phyloP scores from a whole-genome alignment of 1,140 invertebrate genomes.

The Penaeus indicus region DNA sequence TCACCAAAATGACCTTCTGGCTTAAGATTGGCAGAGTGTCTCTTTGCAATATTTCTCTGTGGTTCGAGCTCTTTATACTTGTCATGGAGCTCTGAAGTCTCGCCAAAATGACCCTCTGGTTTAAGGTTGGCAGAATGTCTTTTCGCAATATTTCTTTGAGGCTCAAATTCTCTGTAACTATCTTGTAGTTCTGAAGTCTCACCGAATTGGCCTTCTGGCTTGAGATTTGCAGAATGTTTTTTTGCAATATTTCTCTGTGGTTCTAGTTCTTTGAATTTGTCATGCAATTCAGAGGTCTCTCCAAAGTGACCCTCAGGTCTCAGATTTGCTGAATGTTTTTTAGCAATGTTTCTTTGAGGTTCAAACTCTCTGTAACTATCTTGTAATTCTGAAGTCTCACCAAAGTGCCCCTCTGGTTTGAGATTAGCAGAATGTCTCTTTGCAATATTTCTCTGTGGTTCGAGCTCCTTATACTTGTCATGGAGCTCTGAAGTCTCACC shows the following conservation, averaged over 20 bases:
- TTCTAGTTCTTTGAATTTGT: conserved; percentile 23
- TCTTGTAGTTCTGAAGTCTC: conserved; percentile 50
- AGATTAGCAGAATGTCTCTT: conserved; percentile 34
- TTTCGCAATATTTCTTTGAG: conserved; percentile 26
- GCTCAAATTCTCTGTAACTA: background rate
- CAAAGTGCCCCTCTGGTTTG: conserved; percentile 39
- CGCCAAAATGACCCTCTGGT: conserved; percentile 18
- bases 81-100: conserved; percentile 24
- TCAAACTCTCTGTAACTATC: conserved; percentile 26
- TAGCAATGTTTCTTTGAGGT: conserved; percentile 35
- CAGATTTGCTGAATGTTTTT: conserved; percentile 13
- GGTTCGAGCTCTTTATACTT: background rate
- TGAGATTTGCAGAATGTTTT: conserved; percentile 36
- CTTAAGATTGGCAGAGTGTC: background rate
- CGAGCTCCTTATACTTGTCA: conserved; percentile 21
- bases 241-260: conserved; percentile 37
- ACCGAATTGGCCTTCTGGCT: conserved; percentile 46
- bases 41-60: conserved; percentile 24
- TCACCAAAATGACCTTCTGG: conserved; percentile 26
- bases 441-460: conserved; percentile 29
- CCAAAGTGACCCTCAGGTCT: conserved; percentile 41
- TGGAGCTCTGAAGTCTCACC: conserved; percentile 31
- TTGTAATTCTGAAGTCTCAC: conserved; percentile 36
- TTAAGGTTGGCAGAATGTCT: background rate
- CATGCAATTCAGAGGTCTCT: conserved; percentile 27